Percentiles rank a stretch among this genome's conserved stretches.
Evolutionary conservation across 2,888 invertebrate genomes (phyloP).

Genomic region (Emesis russula): DNA sequence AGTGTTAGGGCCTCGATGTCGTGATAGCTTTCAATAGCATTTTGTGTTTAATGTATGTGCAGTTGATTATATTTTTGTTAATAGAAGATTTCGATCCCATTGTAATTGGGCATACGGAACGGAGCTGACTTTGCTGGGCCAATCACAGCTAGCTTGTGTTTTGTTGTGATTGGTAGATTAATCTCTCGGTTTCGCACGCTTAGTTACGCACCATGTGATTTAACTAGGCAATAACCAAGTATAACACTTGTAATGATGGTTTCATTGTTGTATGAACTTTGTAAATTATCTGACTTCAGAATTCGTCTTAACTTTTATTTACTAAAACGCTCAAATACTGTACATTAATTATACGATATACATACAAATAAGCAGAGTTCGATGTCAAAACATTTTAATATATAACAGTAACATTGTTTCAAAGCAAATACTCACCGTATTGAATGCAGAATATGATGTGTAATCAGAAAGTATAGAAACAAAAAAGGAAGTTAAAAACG

Average conservation of each 20-base stretch:
- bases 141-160: background rate
- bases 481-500: background rate
- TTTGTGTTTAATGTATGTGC: conserved; percentile 63
- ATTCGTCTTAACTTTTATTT: conserved; percentile 12
- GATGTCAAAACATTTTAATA: background rate
- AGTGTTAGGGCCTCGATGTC: conserved; percentile 94
- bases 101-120: background rate
- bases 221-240: conserved; percentile 12
- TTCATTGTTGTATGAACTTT: background rate
- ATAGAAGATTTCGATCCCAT: background rate
- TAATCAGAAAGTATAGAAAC: background rate
- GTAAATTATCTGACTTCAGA: conserved; percentile 7
- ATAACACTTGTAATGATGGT: background rate
- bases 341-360: conserved; percentile 42
- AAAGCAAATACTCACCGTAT: background rate
- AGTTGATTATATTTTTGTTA: conserved; percentile 14
- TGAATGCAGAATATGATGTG: background rate
- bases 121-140: background rate
- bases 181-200: conserved; percentile 13
- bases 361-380: conserved; percentile 45
- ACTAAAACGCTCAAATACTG: conserved; percentile 38
- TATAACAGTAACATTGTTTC: background rate
- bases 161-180: background rate
- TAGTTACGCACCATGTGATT: conserved; percentile 7
- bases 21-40: conserved; percentile 93